These are phyloP conservation scores for Centropyge bicolor DNA, from an alignment of 2,797 vertebrate species.

Conservation along the genomic window DNA sequence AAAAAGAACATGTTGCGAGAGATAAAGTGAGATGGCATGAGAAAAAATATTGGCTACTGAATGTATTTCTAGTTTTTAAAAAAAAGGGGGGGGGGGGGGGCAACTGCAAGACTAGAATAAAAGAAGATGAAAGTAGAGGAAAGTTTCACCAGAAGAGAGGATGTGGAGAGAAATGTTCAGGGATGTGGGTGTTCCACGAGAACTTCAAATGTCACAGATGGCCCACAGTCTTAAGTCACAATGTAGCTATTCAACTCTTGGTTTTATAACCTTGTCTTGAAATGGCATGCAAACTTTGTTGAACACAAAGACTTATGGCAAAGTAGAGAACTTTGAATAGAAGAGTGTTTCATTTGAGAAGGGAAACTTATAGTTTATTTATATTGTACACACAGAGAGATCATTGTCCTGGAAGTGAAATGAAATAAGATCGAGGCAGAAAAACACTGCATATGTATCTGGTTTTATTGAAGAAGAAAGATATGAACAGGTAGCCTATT, in stretches of 20 bases:
- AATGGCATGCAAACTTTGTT: neutral
- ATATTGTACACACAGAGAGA: neutral
- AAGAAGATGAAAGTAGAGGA: neutral
- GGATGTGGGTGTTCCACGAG: constrained; percentile 16
- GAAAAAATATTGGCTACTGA: neutral
- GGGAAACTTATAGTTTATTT: neutral
- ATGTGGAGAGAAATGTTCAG: constrained; percentile 21
- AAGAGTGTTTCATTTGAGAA: neutral
- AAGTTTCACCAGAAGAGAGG: constrained; percentile 13
- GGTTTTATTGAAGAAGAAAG: constrained; percentile 97
- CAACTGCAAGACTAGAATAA: neutral
- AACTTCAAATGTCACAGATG: constrained; percentile 44
- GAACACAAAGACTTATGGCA: neutral
- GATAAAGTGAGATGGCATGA: neutral
- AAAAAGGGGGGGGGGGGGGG: too few relatives aligned
- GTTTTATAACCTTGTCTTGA: neutral
- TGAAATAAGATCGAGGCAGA: constrained; percentile 48
- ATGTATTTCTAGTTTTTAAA: neutral
- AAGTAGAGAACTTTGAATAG: neutral
- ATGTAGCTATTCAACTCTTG: constrained; percentile 16
- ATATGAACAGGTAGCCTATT: constrained; percentile 90
- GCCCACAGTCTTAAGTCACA: constrained; percentile 29
- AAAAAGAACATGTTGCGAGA: neutral
- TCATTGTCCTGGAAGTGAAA: neutral
- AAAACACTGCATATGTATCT: constrained; percentile 88